Percentiles rank a stretch among this genome's conserved stretches.
These are phyloP conservation scores for Drosophila trichaetosa DNA, from an alignment of 2,888 invertebrate genomes.

Conservation along the genomic window DNA sequence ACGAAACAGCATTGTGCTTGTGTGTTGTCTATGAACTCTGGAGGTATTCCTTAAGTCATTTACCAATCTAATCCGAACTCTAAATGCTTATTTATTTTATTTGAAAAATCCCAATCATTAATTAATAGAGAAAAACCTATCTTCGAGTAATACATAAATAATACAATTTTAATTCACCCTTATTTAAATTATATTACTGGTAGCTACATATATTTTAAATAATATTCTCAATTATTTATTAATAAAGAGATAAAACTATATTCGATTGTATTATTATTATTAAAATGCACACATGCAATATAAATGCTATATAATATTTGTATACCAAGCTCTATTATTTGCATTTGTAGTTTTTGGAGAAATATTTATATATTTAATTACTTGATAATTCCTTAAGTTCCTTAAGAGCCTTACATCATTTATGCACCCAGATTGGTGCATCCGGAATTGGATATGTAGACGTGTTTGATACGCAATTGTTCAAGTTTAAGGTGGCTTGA, in stretches of 20 bases:
- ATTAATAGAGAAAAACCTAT: neutral
- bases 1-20: neutral
- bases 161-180: too few species aligned
- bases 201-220: neutral
- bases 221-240: neutral
- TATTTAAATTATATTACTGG: neutral
- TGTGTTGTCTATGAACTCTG: neutral
- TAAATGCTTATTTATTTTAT: neutral
- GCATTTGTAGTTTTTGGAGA: neutral
- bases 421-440: conserved; percentile 50
- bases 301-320: neutral
- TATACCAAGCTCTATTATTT: neutral
- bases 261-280: neutral
- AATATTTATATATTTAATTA: neutral
- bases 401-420: conserved; percentile 34
- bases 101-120: neutral
- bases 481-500: conserved; percentile 25
- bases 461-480: conserved; percentile 32
- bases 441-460: conserved; percentile 51
- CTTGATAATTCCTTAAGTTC: neutral
- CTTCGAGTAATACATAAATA: neutral
- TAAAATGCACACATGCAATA: neutral
- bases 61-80: neutral
- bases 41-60: neutral
- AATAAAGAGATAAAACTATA: too few species aligned